Conservation (phyloP, 2,888 invertebrate species). For the Rapana venosa region DNA sequence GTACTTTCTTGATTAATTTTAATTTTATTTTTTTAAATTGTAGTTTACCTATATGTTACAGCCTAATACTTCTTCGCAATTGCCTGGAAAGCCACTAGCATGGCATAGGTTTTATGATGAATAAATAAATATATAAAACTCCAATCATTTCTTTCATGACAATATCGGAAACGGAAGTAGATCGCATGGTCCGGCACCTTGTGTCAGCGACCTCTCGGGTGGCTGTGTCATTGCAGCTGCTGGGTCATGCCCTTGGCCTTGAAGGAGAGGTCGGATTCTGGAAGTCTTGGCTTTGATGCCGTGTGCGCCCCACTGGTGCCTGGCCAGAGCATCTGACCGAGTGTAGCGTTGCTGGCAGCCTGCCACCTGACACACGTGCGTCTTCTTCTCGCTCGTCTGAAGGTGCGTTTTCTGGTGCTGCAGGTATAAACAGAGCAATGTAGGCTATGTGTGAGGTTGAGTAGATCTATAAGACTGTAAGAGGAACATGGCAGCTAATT, state of each 20-base stretch:
- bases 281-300: slow-evolving; percentile 49
- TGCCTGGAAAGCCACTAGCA: too few relatives aligned
- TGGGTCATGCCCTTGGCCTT: neutral
- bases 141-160: too few relatives aligned
- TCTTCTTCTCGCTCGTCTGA: slow-evolving; percentile 53
- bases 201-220: too few relatives aligned
- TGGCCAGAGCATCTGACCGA: slow-evolving; percentile 55
- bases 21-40: too few relatives aligned
- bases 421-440: neutral
- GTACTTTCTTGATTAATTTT: too few relatives aligned
- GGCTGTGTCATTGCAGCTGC: neutral
- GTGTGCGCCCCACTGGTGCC: slow-evolving; percentile 56
- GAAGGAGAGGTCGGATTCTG: slow-evolving; percentile 32
- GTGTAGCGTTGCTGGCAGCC: slow-evolving; percentile 56
- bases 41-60: too few relatives aligned
- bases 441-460: neutral
- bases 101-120: too few relatives aligned
- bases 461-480: slow-evolving; percentile 15
- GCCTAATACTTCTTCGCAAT: too few relatives aligned
- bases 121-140: too few relatives aligned
- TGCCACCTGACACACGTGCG: slow-evolving; percentile 48
- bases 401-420: slow-evolving; percentile 56
- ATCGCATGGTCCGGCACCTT: too few relatives aligned
- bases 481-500: neutral
- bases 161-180: too few relatives aligned